Percentiles rank a stretch among this genome's conserved stretches.
These are phyloP conservation scores for Etheostoma nigrum DNA, from an alignment of 2,797 vertebrate genomes.

Conservation along the genomic window DNA sequence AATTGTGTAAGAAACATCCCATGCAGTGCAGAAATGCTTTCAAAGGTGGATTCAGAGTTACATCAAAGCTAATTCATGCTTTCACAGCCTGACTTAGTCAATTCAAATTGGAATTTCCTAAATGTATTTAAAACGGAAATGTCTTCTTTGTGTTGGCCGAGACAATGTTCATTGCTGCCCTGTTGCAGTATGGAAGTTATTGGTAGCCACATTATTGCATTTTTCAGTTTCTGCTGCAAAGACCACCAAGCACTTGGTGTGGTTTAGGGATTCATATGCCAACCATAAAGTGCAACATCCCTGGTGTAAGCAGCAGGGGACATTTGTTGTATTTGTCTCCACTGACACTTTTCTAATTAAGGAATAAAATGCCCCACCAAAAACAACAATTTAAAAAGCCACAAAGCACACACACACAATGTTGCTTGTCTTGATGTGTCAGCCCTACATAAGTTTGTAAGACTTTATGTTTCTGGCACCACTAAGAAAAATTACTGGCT, in stretches of 20 bases:
- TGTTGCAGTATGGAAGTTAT: constrained; percentile 9
- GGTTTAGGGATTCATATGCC: constrained; percentile 14
- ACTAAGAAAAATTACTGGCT: background rate
- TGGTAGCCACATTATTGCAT: background rate
- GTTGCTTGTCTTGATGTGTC: background rate
- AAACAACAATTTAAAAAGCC: background rate
- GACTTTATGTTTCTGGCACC: background rate
- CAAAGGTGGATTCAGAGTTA: background rate
- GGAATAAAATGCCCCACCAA: background rate
- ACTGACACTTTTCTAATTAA: constrained; percentile 12
- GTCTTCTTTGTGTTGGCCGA: background rate
- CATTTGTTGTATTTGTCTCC: background rate
- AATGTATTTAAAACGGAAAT: background rate
- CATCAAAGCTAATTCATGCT: background rate
- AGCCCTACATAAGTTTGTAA: background rate
- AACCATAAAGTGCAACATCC: background rate
- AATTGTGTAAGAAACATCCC: background rate
- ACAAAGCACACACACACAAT: background rate
- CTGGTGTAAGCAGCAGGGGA: background rate
- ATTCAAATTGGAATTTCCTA: background rate
- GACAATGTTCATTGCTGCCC: background rate
- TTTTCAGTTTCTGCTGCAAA: constrained; percentile 21
- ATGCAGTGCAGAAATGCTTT: background rate
- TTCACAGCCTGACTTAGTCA: background rate
- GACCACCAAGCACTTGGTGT: background rate